Evolutionary conservation across 2,888 invertebrate genomes (phyloP).

Genomic region (Chloroclysta siterata): DNA sequence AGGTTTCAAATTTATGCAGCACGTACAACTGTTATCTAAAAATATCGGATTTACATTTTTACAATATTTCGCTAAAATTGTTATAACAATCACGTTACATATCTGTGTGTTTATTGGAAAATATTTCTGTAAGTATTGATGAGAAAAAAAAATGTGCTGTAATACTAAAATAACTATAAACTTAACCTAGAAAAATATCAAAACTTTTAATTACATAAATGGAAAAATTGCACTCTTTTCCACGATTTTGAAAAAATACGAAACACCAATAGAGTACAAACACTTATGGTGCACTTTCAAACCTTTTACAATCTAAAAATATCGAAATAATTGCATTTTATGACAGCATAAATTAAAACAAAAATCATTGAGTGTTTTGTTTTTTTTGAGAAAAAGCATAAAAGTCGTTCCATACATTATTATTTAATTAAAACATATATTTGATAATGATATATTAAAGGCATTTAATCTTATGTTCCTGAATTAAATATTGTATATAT

Average conservation of each 20-base stretch:
- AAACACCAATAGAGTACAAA: slow-evolving; percentile 12
- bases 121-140: slow-evolving; percentile 9
- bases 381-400: not conserved
- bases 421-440: not conserved
- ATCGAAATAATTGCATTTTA: not conserved
- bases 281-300: slow-evolving; percentile 14
- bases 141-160: slow-evolving; percentile 14
- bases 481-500: slow-evolving; percentile 18
- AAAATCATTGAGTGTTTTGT: not conserved
- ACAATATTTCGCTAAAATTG: slow-evolving; percentile 63
- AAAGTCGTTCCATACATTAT: not conserved
- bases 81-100: slow-evolving; percentile 5
- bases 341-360: not conserved
- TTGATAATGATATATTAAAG: not conserved
- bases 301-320: slow-evolving; percentile 14
- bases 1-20: slow-evolving; percentile 74
- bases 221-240: slow-evolving; percentile 50
- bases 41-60: slow-evolving; percentile 82
- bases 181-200: slow-evolving; percentile 26
- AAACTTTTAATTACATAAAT: slow-evolving; percentile 12
- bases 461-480: slow-evolving; percentile 1
- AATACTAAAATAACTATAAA: slow-evolving; percentile 11
- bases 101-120: not conserved
- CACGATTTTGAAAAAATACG: slow-evolving; percentile 34
- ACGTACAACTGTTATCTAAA: slow-evolving; percentile 72